Conservation (phyloP, 2,797 vertebrate genomes). For the Leptatherina wallacei region DNA sequence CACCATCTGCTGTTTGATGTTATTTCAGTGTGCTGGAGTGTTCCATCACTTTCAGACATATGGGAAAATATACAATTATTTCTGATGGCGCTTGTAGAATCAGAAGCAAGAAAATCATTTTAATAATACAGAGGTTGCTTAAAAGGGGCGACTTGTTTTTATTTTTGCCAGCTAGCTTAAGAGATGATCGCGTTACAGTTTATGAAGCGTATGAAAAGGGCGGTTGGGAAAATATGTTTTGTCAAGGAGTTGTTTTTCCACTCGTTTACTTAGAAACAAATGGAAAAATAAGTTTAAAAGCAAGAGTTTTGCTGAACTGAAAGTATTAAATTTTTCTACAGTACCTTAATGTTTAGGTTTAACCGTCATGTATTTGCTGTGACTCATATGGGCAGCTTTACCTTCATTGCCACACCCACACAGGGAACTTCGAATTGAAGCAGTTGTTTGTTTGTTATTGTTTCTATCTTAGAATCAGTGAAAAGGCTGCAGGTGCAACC, state of each 20-base stretch:
- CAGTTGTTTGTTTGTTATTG: slow-evolving; percentile 5
- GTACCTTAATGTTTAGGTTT: background rate
- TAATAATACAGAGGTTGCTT: background rate
- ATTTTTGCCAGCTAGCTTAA: slow-evolving; percentile 6
- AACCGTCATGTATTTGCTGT: background rate
- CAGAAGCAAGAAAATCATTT: background rate
- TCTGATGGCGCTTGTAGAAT: slow-evolving; percentile 5
- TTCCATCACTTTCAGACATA: slow-evolving; percentile 27
- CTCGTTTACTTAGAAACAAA: background rate
- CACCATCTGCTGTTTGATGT: slow-evolving; percentile 41
- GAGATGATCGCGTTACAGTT: background rate
- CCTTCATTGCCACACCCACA: slow-evolving; percentile 11
- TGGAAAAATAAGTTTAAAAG: background rate
- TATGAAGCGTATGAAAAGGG: background rate
- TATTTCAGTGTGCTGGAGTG: slow-evolving; percentile 16
- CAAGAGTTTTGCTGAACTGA: background rate
- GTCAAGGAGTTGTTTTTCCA: background rate
- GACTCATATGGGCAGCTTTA: slow-evolving; percentile 4
- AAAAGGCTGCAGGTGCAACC: slow-evolving; percentile 10
- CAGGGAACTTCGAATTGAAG: slow-evolving; percentile 15
- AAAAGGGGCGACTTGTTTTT: background rate
- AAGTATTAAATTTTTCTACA: background rate
- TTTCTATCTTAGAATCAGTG: slow-evolving; percentile 1
- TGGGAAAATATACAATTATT: slow-evolving; percentile 9
- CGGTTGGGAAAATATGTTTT: background rate